A percentile compares a stretch with the other conserved stretches of the same genome.
These are phyloP conservation scores for Bombus waltoni DNA, from an alignment of 1,140 invertebrate species.

Conservation along the genomic window DNA sequence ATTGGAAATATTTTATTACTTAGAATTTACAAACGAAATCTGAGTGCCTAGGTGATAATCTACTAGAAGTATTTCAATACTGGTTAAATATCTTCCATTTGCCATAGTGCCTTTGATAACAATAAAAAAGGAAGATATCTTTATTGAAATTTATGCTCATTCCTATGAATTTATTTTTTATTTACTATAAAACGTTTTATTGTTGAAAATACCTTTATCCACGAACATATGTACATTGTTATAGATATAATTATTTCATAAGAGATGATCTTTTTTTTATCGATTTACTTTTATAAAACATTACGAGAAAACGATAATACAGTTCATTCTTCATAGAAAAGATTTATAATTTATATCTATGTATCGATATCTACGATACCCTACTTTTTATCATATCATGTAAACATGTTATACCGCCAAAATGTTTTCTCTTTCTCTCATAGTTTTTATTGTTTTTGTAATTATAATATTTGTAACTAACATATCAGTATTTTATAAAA, in stretches of 20 bases:
- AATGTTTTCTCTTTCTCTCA: background rate
- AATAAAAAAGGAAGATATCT: constrained; percentile 26
- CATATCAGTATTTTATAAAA: constrained; percentile 42
- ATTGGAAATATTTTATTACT: background rate
- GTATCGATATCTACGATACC: background rate
- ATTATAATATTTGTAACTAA: constrained; percentile 21
- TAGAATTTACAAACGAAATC: constrained; percentile 8
- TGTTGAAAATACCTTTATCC: constrained; percentile 4
- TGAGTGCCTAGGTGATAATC: background rate
- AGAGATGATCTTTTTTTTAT: constrained; percentile 6
- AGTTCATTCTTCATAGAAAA: background rate
- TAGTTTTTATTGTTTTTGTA: constrained; percentile 18
- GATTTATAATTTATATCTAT: constrained; percentile 1
- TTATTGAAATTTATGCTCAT: constrained; percentile 48
- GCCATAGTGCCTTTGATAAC: constrained; percentile 61
- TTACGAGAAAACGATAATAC: background rate
- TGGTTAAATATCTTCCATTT: constrained; percentile 39
- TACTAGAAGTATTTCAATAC: constrained; percentile 42
- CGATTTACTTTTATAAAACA: background rate
- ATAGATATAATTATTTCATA: constrained; percentile 16
- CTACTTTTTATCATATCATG: constrained; percentile 19
- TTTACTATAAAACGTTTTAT: constrained; percentile 31
- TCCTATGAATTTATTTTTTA: constrained; percentile 52
- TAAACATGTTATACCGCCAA: constrained; percentile 25
- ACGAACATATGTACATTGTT: constrained; percentile 27